Base-by-base conservation (phyloP, 2,888 invertebrate species). In the Mantis religiosa region DNA sequence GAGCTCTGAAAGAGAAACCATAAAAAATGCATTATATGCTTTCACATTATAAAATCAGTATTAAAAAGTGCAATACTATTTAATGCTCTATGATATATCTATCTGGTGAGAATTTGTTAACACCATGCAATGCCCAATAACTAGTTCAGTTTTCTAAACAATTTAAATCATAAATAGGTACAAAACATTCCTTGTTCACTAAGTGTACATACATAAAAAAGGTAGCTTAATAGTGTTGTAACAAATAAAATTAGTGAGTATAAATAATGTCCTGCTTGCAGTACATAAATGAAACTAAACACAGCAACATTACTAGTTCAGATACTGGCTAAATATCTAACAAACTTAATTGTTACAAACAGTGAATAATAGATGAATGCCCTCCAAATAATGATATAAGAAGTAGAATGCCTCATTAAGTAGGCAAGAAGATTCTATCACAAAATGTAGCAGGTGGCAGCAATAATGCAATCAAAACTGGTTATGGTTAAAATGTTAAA, bases 401-500 rank as follows among this genome's bases (percentile, higher is more conserved):
- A 84, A 20, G 12, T 85, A 27, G 27, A 14, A 14, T 85, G 85
- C 47, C 85, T 47, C n/a, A 47, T 20, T 85, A 27, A 28, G 47
- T 27, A 47, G 85, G 85, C 34, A 47, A n/a, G 12, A 85, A 85
- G 47, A 47, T 82, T 28, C 87, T 87, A 34, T 87, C 82, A 87
- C 82, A 81, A 86, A 86, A 30, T 86, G 81, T 30, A 86, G 86
- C 81, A 54, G 82, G 25, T 82, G 87, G 87, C 34, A 87, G 87
- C 87, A 87, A 86, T 7, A 81, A 71, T 81, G 86, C 86, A 86
- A 86, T 86, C 81, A 54, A 86, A 86, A 87, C 87, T 87, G 87
- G 87, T n/a, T 87, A 82, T 87, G 87, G 82, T 87, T 87, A 87
- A 87, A 85, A 87, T 82, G 87, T 82, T 82, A 87, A 54, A 87